Base-by-base conservation (phyloP, 2,888 invertebrate species). In the Sminthurides aquaticus region DNA sequence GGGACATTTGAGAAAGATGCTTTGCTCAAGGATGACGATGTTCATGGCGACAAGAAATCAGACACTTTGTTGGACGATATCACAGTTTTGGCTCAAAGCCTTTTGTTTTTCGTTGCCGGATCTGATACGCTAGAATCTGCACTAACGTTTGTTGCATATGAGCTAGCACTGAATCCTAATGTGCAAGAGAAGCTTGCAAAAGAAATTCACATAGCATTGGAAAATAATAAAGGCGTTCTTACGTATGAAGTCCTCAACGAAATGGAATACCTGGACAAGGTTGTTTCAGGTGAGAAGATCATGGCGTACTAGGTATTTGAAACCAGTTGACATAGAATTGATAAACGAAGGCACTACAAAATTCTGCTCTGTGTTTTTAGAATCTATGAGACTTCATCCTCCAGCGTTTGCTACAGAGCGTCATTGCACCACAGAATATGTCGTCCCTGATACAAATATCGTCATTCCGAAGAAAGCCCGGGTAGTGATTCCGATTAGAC, bases 401-500 rank as follows among this genome's bases (percentile, higher is more conserved):
- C 75, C 81, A 3, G 77, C 79, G 1, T 78, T 79, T 2, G 75
- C 78, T 1, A 70, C 81, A 3, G 78, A 77, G 60, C 24, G 65
- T 20, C 22, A 28, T 27, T 79, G 79, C 18, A 70, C 71, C 29
- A 67, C 69, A n/a, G 75, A 76, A 26, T 81, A 81, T 68, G 74
- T 69, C 34, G 66, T 81, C 54, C 80, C 80, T 1, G 79, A 77
- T 0, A 79, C 79, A 2, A 74, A 79, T 62, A 26, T 79, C 0
- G 72, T 73, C 0, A 67, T 81, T 20, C 75, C 79, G 43, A 79
- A 79, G 66, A 79, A 78, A 0, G 81, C 80, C 0, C 72, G 79
- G 20, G 76, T 84, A 2, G 79, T 83, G 22, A 80, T 86, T 54
- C 84, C 85, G 8, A 79, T 81, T 5, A 80, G 82, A 69, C 81